Evolutionary conservation across 2,888 invertebrate genomes (phyloP).

Genomic region (Fragum fragum): DNA sequence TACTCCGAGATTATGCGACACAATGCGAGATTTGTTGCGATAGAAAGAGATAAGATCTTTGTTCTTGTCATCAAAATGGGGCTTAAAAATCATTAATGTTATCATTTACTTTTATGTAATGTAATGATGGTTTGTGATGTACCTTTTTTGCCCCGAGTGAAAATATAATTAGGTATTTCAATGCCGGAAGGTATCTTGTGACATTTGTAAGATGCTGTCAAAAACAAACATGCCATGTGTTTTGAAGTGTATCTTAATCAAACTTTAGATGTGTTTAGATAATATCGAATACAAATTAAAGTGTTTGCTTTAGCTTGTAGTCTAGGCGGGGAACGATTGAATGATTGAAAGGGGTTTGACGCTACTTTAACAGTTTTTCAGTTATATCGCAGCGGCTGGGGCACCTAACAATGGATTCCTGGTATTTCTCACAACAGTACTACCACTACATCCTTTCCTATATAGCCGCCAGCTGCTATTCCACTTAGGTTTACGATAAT

Average conservation of each 20-base stretch:
- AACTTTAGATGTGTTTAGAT: not conserved
- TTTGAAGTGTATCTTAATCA: not conserved
- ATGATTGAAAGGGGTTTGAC: no score
- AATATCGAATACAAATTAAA: not conserved
- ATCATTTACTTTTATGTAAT: not conserved
- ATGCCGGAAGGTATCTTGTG: not conserved
- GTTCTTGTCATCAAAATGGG: not conserved
- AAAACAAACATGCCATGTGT: not conserved
- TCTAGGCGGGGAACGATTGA: no score
- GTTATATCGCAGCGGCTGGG: no score
- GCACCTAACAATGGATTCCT: no score
- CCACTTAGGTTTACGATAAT: no score
- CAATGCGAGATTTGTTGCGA: slow-evolving; percentile 7
- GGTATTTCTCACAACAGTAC: no score
- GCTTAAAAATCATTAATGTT: not conserved
- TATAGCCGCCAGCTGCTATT: no score
- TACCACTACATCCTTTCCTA: no score
- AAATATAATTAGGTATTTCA: not conserved
- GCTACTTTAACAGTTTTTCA: no score
- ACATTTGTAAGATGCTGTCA: not conserved
- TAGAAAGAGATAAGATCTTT: not conserved
- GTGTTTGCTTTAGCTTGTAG: no score
- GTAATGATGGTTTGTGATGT: not conserved
- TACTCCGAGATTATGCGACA: slow-evolving; percentile 16
- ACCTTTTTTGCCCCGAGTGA: not conserved